phyloP scores from a whole-genome alignment of 2,888 invertebrate genomes.

The Subacronicta megacephala region DNA sequence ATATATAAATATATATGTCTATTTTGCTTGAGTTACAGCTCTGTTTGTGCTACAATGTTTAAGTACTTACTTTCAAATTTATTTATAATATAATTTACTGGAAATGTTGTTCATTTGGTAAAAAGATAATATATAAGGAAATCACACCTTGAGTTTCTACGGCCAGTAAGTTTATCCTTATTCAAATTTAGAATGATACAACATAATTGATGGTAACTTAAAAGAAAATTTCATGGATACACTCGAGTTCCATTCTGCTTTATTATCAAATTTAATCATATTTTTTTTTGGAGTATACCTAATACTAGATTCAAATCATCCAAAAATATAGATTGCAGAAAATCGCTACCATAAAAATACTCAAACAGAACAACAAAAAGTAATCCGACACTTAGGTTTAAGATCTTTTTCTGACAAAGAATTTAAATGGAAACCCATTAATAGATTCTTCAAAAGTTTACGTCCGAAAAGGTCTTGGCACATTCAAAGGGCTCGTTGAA shows the following conservation, averaged over 20 bases:
- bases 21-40: slow-evolving; percentile 36
- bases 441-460: slow-evolving; percentile 2
- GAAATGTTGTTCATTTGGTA: too few species aligned
- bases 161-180: too few species aligned
- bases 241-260: background rate
- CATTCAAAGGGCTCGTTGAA: slow-evolving; percentile 5
- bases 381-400: background rate
- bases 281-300: too few species aligned
- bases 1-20: too few species aligned
- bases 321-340: too few species aligned
- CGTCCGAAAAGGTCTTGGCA: background rate
- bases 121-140: too few species aligned
- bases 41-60: slow-evolving; percentile 5
- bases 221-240: background rate
- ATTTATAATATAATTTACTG: background rate
- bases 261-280: too few species aligned
- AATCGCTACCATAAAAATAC: background rate
- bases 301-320: too few species aligned
- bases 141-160: too few species aligned
- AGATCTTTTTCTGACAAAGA: background rate
- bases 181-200: too few species aligned
- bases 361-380: background rate
- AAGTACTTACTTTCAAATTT: slow-evolving; percentile 2
- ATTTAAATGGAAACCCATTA: background rate
- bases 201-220: background rate